Percentiles rank a stretch among this genome's conserved stretches.
Conservation (phyloP, 2,113 vertebrate genomes). For the Erythrocebus patas region DNA sequence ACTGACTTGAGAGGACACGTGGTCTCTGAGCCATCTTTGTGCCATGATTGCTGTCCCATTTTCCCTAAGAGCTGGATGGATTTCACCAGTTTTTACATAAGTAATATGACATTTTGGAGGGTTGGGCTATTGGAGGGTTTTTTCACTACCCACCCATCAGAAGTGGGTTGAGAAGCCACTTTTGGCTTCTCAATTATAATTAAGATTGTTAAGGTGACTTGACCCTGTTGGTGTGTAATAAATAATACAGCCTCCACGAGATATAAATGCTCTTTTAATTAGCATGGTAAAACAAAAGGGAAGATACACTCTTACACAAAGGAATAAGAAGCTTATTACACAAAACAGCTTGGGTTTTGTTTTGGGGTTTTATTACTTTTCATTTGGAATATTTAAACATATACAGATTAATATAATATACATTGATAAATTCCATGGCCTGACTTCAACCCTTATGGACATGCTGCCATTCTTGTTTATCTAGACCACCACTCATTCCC, state of each 20-base stretch:
- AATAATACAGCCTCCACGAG: not conserved
- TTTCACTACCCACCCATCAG: not conserved
- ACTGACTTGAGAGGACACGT: not conserved
- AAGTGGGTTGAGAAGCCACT: not conserved
- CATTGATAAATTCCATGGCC: not conserved
- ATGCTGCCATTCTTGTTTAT: not conserved
- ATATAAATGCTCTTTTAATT: not conserved
- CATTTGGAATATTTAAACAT: not conserved
- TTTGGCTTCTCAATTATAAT: not conserved
- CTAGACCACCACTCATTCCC: not conserved
- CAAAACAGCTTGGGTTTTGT: not conserved
- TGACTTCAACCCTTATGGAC: not conserved
- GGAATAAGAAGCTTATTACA: not conserved
- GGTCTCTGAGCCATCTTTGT: not conserved
- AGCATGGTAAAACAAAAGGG: not conserved
- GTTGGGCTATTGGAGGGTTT: not conserved
- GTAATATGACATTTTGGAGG: not conserved
- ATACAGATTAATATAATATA: not conserved
- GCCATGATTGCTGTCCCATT: not conserved
- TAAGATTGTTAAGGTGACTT: not conserved
- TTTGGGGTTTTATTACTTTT: not conserved
- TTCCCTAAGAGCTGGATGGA: not conserved
- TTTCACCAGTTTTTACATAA: not conserved
- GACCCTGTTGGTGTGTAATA: not conserved
- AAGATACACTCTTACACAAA: not conserved